Evolutionary conservation across 2,888 invertebrate genomes (phyloP).

Genomic region (Arrhopalites spinosus): DNA sequence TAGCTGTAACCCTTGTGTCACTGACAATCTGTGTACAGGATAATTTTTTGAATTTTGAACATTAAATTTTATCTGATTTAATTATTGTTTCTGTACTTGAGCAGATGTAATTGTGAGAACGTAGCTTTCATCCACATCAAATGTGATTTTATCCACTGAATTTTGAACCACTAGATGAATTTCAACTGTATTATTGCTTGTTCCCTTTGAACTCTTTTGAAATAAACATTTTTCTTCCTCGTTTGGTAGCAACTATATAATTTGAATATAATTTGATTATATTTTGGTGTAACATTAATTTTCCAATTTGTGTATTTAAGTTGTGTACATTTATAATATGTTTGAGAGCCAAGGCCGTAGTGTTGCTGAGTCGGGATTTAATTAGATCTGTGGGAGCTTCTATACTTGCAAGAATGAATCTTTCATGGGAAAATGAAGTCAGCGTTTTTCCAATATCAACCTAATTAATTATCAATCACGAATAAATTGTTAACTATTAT

Average conservation of each 20-base stretch:
- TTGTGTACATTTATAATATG: constrained; percentile 18
- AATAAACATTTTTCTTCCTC: neutral
- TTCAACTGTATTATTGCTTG: neutral
- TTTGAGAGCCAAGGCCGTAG: neutral
- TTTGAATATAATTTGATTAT: neutral
- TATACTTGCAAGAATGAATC: neutral
- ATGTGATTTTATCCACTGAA: neutral
- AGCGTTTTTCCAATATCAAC: constrained; percentile 15
- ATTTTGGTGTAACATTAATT: neutral
- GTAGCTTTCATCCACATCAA: constrained; percentile 52
- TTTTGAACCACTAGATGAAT: constrained; percentile 12
- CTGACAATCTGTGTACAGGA: neutral
- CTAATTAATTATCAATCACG: neutral
- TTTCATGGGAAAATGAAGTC: neutral
- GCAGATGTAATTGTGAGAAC: constrained; percentile 37
- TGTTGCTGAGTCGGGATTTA: neutral
- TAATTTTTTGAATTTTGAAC: neutral
- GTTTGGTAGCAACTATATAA: neutral
- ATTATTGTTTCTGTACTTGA: neutral
- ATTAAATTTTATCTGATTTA: neutral
- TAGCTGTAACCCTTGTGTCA: neutral
- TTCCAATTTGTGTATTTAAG: neutral
- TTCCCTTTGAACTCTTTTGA: neutral
- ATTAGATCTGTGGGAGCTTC: constrained; percentile 20
- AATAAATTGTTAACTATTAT: neutral